Evolutionary conservation across 2,888 invertebrate genomes (phyloP).

Genomic region (Torymus texanus): DNA sequence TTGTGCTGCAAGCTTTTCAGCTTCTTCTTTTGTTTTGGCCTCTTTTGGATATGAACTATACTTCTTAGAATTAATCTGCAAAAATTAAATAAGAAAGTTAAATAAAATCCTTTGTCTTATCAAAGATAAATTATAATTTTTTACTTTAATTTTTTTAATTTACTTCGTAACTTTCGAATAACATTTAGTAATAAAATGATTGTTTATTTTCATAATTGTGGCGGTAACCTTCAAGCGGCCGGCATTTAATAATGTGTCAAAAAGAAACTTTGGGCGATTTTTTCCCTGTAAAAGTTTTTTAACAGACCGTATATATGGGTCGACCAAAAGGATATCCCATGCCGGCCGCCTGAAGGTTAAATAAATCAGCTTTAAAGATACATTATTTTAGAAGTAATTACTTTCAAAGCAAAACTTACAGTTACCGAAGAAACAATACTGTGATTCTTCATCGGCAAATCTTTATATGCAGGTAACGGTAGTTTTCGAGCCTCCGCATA

Average conservation of each 20-base stretch:
- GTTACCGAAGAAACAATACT: slow-evolving; percentile 61
- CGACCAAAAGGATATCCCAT: too few relatives aligned
- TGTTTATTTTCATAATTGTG: not conserved
- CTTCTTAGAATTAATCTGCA: slow-evolving; percentile 56
- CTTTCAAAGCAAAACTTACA: slow-evolving; percentile 49
- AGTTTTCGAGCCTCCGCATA: slow-evolving; percentile 52
- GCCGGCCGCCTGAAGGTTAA: too few relatives aligned
- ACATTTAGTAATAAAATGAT: not conserved
- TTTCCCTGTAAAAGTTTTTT: too few relatives aligned
- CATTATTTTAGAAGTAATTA: not conserved
- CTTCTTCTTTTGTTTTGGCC: slow-evolving; percentile 69
- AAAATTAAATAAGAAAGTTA: not conserved
- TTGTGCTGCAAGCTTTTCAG: slow-evolving; percentile 73
- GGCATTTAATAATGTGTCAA: too few relatives aligned
- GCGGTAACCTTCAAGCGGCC: too few relatives aligned
- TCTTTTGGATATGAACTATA: slow-evolving; percentile 76
- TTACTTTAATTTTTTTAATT: too few relatives aligned
- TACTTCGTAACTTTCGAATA: not conserved
- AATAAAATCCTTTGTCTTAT: too few relatives aligned
- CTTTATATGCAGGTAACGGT: slow-evolving; percentile 59
- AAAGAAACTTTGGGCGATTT: too few relatives aligned
- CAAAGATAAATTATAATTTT: too few relatives aligned
- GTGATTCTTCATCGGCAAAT: slow-evolving; percentile 53
- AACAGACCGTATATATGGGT: too few relatives aligned
- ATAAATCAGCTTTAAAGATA: not conserved